Evolutionary conservation across 2,888 invertebrate species (phyloP), one percentile per base, ranked within the genome.

Genomic region (Bellardia pandia): DNA sequence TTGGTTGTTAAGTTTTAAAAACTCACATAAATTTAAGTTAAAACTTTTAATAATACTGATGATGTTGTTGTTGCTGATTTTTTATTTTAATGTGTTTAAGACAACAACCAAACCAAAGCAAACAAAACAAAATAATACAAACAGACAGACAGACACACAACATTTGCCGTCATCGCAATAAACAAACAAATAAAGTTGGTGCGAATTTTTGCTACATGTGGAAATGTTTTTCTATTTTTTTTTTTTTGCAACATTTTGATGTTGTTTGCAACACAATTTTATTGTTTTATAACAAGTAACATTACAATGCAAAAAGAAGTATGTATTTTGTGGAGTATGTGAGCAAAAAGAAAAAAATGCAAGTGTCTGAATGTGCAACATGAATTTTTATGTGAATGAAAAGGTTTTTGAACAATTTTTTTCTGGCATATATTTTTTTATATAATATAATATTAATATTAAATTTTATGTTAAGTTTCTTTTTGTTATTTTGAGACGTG

Each of bases 11-110:
- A 84, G 85, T 87, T 85, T 64, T 75, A 33, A 81, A 81, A 85
- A 87, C 87, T 87, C 87, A 75, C 85, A 87, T 87, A 87, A 85
- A 87, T 87, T 85, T 64, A 78, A 69, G 69, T 78, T 78, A 66
- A 75, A 87, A 75, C 69, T 85, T 77, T 85, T 85, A 76, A 76
- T 83, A 60, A 71, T 68, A 13, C 23, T 68, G 6, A n/a, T 68
- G 68, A 30, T 82, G 82, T 69, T 68, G 30, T 45, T 76, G 75
- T 62, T 83, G 62, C 40, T 77, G 53, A 53, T 77, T 62, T 79
- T 85, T 76, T n/a, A n/a, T n/a, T 75, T 76, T 80, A 80, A 75
- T 85, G 74, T 79, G 69, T 80, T 75, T 56, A 76, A 85, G 64
- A 77, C 60, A 81, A 72, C 76, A 76, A 81, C 42, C 53, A n/a